Evolutionary conservation across 2,797 vertebrate species (phyloP).

Genomic region (Gymnoscopelus braueri): DNA sequence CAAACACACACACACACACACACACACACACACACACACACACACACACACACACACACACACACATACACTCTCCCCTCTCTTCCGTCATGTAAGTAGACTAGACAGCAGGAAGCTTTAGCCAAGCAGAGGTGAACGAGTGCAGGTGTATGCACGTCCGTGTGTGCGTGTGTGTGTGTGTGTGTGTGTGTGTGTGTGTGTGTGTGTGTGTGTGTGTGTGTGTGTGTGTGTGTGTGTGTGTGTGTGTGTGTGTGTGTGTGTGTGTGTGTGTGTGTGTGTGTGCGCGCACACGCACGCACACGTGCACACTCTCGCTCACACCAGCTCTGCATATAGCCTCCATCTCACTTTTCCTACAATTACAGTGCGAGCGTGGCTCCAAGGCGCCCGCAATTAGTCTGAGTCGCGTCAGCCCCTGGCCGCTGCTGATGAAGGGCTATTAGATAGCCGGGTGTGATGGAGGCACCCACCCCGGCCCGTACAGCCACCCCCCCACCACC

Average conservation of each 20-base stretch:
- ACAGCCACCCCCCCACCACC: slow-evolving; percentile 28
- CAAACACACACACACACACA: neutral
- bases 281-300: neutral
- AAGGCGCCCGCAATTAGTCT: slow-evolving; percentile 74
- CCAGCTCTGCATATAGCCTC: slow-evolving; percentile 44
- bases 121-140: too few species aligned
- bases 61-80: neutral
- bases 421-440: slow-evolving; percentile 69
- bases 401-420: slow-evolving; percentile 66
- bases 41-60: neutral
- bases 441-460: slow-evolving; percentile 63
- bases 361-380: slow-evolving; percentile 64
- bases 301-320: too few species aligned
- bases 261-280: neutral
- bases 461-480: slow-evolving; percentile 50
- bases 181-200: neutral
- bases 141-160: too few species aligned
- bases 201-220: neutral
- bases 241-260: neutral
- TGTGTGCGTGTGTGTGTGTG: neutral
- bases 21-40: neutral
- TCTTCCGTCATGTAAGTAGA: neutral
- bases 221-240: neutral
- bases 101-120: too few species aligned
- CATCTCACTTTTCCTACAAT: slow-evolving; percentile 62